phyloP scores from a whole-genome alignment of 2,113 vertebrate genomes.

The Orthonyx spaldingii region DNA sequence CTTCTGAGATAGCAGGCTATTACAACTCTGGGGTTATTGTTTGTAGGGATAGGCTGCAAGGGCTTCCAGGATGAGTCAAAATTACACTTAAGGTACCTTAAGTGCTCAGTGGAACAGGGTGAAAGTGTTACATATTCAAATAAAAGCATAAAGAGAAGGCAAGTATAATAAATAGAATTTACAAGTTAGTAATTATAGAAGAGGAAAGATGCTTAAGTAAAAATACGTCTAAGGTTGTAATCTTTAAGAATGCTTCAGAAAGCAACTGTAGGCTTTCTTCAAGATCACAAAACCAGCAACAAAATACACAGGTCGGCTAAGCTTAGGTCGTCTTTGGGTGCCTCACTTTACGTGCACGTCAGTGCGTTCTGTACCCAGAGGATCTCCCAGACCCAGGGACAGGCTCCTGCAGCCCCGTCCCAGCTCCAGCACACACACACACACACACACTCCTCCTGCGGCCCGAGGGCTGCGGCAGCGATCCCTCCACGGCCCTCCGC shows the following conservation, averaged over 20 bases:
- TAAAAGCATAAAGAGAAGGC: not conserved
- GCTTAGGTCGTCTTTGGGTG: no score
- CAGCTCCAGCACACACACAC: not conserved
- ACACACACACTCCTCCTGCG: not conserved
- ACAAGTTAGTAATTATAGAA: not conserved
- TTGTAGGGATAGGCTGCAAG: not conserved
- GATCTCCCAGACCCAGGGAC: no score
- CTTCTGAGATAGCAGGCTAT: not conserved
- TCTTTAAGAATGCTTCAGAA: not conserved
- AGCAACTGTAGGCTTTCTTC: not conserved
- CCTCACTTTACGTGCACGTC: rapidly evolving
- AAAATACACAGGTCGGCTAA: not conserved
- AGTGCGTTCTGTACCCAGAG: not conserved
- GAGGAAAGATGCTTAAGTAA: not conserved
- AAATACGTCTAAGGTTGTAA: not conserved
- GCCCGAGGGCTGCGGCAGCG: not conserved
- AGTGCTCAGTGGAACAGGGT: not conserved
- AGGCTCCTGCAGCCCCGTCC: not conserved
- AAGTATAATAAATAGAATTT: not conserved
- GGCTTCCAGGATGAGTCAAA: not conserved
- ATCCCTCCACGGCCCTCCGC: not conserved
- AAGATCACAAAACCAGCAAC: not conserved
- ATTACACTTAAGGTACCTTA: not conserved
- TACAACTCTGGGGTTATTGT: not conserved
- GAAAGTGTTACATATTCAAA: not conserved